A percentile compares a stretch with the other conserved stretches of the same genome.
Evolutionary conservation across 2,888 invertebrate genomes (phyloP).

Genomic region (Seladonia tumulorum): DNA sequence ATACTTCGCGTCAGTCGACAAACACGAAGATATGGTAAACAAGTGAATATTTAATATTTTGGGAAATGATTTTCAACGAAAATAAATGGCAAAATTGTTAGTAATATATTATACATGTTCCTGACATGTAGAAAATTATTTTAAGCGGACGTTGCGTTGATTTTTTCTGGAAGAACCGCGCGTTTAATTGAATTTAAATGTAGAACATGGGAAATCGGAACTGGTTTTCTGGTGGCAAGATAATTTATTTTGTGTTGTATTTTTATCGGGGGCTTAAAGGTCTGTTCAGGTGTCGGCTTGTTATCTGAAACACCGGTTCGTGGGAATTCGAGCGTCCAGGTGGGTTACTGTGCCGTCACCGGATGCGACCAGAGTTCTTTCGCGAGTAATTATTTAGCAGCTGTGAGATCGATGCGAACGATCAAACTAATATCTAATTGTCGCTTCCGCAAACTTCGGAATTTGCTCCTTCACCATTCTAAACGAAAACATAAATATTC

Average conservation of each 20-base stretch:
- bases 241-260: slow-evolving; percentile 1
- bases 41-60: no score
- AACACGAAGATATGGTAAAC: no score
- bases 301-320: slow-evolving; percentile 34
- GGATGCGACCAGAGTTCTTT: slow-evolving; percentile 61
- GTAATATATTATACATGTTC: no score
- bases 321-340: slow-evolving; percentile 59
- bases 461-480: not conserved
- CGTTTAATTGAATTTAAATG: not conserved
- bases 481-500: not conserved
- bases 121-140: no score
- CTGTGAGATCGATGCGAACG: slow-evolving; percentile 45
- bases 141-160: no score
- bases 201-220: not conserved
- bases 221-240: not conserved
- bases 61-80: no score
- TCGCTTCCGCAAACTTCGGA: not conserved
- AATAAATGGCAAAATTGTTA: no score
- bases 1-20: no score
- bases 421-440: not conserved
- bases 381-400: slow-evolving; percentile 59
- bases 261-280: not conserved
- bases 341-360: slow-evolving; percentile 55
- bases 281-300: slow-evolving; percentile 11
- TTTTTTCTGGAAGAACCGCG: not conserved